Conservation (phyloP, 2,888 invertebrate genomes). For the Galeopsomyia nigrocyanea region DNA sequence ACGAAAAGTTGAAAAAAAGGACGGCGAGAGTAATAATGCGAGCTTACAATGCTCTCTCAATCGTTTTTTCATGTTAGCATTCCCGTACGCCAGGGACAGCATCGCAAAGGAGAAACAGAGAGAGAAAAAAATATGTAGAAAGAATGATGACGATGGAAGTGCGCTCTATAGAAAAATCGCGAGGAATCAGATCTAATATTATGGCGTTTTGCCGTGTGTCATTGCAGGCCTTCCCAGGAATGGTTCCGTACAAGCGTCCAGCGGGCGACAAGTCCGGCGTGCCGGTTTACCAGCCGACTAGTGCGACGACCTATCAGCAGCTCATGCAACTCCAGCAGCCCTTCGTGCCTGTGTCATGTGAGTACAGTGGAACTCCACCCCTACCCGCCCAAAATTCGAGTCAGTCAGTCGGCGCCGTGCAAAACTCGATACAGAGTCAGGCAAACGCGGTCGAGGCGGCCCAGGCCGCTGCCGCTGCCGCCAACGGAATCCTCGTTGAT, state of each 20-base stretch:
- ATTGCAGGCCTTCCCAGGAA: conserved; percentile 91
- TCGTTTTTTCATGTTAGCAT: conserved; percentile 28
- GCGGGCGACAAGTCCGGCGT: conserved; percentile 97
- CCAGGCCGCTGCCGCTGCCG: conserved; percentile 61
- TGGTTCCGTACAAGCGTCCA: conserved; percentile 96
- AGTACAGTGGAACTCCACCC: conserved; percentile 87
- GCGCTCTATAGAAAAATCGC: no score
- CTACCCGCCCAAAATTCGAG: conserved; percentile 70
- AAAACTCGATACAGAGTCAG: conserved; percentile 60
- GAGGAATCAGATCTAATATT: conserved; percentile 33
- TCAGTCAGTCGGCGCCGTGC: conserved; percentile 63
- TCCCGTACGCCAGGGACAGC: conserved; percentile 30
- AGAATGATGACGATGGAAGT: no score
- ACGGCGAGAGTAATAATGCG: conserved; percentile 14
- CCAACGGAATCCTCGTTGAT: conserved; percentile 65
- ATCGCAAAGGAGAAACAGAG: conserved; percentile 27
- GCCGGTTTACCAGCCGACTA: conserved; percentile 92
- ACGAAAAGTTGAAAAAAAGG: conserved; percentile 19
- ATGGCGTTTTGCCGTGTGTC: conserved; percentile 52
- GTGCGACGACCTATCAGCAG: conserved; percentile 93
- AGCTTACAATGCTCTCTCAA: conserved; percentile 32
- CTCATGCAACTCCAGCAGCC: conserved; percentile 95
- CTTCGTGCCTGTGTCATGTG: conserved; percentile 99
- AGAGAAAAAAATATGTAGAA: conserved; percentile 5
- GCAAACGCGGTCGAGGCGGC: conserved; percentile 52